A percentile compares a stretch with the other conserved stretches of the same genome.
These are phyloP conservation scores for Tadarida brasiliensis DNA, from an alignment of 2,797 vertebrate genomes.

Conservation along the genomic window DNA sequence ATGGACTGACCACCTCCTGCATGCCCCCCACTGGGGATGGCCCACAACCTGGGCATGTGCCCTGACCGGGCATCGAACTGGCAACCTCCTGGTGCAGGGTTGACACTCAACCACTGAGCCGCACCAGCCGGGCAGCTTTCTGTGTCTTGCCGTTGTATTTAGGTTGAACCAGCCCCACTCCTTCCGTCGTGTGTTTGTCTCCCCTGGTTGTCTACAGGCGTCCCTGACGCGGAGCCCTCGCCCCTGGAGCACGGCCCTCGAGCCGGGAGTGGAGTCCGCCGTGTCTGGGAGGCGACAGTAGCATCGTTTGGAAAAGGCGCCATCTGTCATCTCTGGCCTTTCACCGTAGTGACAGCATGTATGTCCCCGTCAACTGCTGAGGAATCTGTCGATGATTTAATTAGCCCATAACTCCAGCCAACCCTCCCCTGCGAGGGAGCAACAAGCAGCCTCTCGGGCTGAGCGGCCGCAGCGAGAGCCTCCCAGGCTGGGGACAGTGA, in stretches of 20 bases:
- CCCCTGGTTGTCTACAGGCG: background rate
- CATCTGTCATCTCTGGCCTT: constrained; percentile 85
- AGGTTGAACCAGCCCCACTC: too few relatives aligned
- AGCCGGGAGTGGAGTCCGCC: constrained; percentile 59
- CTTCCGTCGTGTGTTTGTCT: background rate
- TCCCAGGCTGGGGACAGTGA: background rate
- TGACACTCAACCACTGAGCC: too few relatives aligned
- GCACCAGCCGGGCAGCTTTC: background rate
- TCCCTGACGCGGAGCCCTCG: background rate
- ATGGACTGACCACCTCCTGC: too few relatives aligned
- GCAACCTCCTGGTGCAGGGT: too few relatives aligned
- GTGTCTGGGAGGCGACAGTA: constrained; percentile 56
- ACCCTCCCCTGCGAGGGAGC: constrained; percentile 60
- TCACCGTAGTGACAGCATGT: constrained; percentile 78
- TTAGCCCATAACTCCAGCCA: constrained; percentile 80
- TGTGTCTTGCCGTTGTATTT: background rate
- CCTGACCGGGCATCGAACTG: too few relatives aligned
- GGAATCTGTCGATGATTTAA: constrained; percentile 85
- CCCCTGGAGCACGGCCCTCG: background rate
- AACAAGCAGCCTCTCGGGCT: constrained; percentile 75
- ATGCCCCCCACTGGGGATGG: too few relatives aligned
- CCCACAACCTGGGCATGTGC: too few relatives aligned
- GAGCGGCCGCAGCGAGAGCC: constrained; percentile 2
- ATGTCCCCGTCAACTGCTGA: constrained; percentile 77
- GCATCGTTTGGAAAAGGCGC: constrained; percentile 78